Base-by-base conservation (phyloP, 2,888 invertebrate species). In the Lasioglossum zephyrum region DNA sequence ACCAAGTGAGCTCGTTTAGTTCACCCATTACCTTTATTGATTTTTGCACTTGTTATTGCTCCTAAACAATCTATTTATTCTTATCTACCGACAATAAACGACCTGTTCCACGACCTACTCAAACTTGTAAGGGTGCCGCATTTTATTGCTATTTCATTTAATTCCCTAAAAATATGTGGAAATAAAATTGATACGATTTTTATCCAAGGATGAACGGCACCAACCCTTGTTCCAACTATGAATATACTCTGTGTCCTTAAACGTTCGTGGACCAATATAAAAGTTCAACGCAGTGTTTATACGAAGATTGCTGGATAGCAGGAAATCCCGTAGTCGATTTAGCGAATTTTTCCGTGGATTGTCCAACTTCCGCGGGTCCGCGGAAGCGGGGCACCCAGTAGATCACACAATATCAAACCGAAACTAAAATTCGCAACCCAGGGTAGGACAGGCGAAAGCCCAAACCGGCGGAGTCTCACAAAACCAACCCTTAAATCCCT, bases 11-110 rank as follows among this genome's bases (percentile, higher is more conserved):
- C 84, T 81, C 86, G 82, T 89, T 90, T 86, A 90, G 79, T 84
- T 88, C 85, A 74, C 73, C 88, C 84, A 89, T 90, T 87, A 87
- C 49, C 82, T 83, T 88, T 86, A 84, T 83, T 81, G 86, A 86
- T 86, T 85, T 60, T 69, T 31, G 63, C 73, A 83, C 70, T 73
- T 79, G 84, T 85, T 81, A 86, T 81, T 87, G 79, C 70, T 69
- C 22, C 39, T 49, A 79, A 74, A 18, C 36, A 77, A n/a, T 41
- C 49, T 76, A 26, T 47, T 76, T 69, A 69, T 69, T 39, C 36
- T 69, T 69, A 39, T 18, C 36, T 18, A 1, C 8, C 18, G 22
- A 22, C 69, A 31, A 63, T 22, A 22, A 39, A 9, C 18, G 66
- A 36, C 16, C 18, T 36, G 36, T 66, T 66, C 31, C 66, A 18